Evolutionary conservation across 2,888 invertebrate genomes (phyloP).

Genomic region (Hirtodrosophila alboralis): DNA sequence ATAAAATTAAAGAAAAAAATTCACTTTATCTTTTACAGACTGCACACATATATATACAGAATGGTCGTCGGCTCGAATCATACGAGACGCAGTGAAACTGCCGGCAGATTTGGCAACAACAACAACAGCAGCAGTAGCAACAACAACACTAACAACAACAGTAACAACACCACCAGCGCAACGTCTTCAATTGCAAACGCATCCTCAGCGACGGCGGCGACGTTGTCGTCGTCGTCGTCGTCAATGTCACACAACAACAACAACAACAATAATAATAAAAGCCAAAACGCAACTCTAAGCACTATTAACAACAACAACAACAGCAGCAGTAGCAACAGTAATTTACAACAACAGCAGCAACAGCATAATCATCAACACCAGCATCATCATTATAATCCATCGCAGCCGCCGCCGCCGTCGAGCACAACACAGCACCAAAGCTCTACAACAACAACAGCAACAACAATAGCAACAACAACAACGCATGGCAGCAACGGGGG

Average conservation of each 20-base stretch:
- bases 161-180: slow-evolving; percentile 65
- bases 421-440: slow-evolving; percentile 22
- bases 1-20: too few relatives aligned
- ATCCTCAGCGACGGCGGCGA: slow-evolving; percentile 57
- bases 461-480: slow-evolving; percentile 8
- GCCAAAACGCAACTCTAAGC: slow-evolving; percentile 40
- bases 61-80: slow-evolving; percentile 84
- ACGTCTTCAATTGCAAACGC: slow-evolving; percentile 68
- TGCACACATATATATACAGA: slow-evolving; percentile 65
- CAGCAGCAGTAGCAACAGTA: slow-evolving; percentile 17
- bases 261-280: slow-evolving; percentile 46
- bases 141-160: slow-evolving; percentile 35
- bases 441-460: slow-evolving; percentile 16
- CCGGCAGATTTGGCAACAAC: slow-evolving; percentile 72
- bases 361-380: slow-evolving; percentile 38
- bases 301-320: slow-evolving; percentile 33
- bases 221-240: slow-evolving; percentile 57
- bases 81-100: slow-evolving; percentile 83
- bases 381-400: slow-evolving; percentile 40
- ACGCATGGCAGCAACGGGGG: slow-evolving; percentile 30
- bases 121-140: slow-evolving; percentile 37
- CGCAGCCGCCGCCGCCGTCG: slow-evolving; percentile 37
- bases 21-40: slow-evolving; percentile 63
- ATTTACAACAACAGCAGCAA: slow-evolving; percentile 38
- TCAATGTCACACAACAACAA: slow-evolving; percentile 62